Percentiles rank a stretch among this genome's conserved stretches.
phyloP scores from a whole-genome alignment of 2,113 vertebrate species.

The Oxyura jamaicensis region DNA sequence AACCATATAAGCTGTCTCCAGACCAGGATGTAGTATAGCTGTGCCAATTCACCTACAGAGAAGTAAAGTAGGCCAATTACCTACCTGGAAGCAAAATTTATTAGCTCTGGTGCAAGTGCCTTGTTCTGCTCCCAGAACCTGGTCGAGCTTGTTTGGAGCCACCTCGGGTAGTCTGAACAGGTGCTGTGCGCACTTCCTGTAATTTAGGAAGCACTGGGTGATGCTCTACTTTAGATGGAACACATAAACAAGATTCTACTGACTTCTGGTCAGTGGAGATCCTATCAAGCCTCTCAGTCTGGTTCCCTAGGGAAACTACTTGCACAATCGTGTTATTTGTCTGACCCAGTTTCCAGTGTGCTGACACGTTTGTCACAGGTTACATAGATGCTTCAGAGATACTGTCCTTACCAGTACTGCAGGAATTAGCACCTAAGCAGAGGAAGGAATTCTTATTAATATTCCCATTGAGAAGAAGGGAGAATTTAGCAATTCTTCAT shows the following conservation, averaged over 20 bases:
- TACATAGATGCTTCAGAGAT: neutral
- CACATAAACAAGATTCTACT: neutral
- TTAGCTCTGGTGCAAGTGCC: neutral
- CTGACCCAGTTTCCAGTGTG: slow-evolving; percentile 59
- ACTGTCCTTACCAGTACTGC: slow-evolving; percentile 4
- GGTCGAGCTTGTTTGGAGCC: slow-evolving; percentile 8
- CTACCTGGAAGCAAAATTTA: slow-evolving; percentile 3
- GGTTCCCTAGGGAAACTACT: slow-evolving; percentile 59
- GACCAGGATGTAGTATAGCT: neutral
- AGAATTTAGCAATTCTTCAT: neutral
- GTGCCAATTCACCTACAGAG: neutral
- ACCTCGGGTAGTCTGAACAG: neutral
- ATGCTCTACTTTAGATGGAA: neutral
- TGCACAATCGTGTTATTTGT: slow-evolving; percentile 32
- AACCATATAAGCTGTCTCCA: neutral
- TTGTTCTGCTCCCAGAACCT: neutral
- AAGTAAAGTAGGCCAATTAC: neutral
- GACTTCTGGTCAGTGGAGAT: slow-evolving; percentile 45
- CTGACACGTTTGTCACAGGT: slow-evolving; percentile 42
- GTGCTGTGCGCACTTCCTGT: slow-evolving; percentile 14
- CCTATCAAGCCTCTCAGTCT: slow-evolving; percentile 17
- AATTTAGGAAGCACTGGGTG: neutral
- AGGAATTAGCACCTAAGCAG: slow-evolving; percentile 4
- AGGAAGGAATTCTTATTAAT: neutral
- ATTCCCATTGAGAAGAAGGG: neutral